Base-by-base conservation (phyloP, 2,797 vertebrate genomes). In the Ctenopoma kingsleyae region DNA sequence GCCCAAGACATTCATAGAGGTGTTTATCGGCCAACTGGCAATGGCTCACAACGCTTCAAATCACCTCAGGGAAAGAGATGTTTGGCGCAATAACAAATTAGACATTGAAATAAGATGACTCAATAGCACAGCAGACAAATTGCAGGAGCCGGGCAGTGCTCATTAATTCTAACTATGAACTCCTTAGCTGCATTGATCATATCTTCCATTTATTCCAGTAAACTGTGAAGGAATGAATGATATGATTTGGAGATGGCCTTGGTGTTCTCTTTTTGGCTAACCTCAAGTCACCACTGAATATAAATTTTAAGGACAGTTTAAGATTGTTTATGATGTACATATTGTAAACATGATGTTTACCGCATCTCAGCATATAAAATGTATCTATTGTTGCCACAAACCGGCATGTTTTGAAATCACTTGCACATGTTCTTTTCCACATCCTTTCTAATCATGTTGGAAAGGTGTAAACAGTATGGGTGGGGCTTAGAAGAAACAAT, bases 71-170 rank as follows among this genome's bases (percentile, higher is more conserved):
- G 87, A 89, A 83, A 58, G 73, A 91, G 79, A 91, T 83, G 81
- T 91, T 91, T 83, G 74, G 81, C 79, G 83, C 83, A 91, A 85
- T 90, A 93, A 93, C 91, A 93, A 92, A 92, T 94, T 90, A 93
- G 87, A 92, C 89, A 84, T 83, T 87, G 89, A 92, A 94, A 93
- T 91, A 94, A 91, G 91, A 93, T 78, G 70, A 89, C 89, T 93
- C 90, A 93, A 90, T 94, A 91, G 90, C 75, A 71, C 84, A 78
- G 85, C 71, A 89, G 81, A 92, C 90, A 91, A 91, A 92, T 86
- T 92, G 87, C 90, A 81, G 76, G 84, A 82, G 87, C 75, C 30
- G 51, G 84, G 79, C 87, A 87, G 76, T 76, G 67, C 77, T 92
- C 89, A 93, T 93, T 91, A 91, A 87, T 91, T 93, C 87, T 71